Evolutionary conservation across 2,113 vertebrate species (phyloP), one percentile per base, ranked within the genome.

Genomic region (Paramisgurnus dabryanus): DNA sequence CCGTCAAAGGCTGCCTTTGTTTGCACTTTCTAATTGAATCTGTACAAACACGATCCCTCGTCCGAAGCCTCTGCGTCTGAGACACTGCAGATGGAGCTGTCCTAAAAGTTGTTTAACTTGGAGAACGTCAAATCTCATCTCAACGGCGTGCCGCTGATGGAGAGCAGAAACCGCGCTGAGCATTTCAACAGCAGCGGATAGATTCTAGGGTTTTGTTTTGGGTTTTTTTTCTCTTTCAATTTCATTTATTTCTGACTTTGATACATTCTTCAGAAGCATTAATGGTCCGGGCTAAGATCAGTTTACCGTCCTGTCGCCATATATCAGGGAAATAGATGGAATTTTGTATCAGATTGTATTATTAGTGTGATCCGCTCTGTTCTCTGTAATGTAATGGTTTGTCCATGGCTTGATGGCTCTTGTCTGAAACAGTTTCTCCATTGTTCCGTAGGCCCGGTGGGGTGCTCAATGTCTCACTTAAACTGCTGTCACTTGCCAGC

Each of bases 21-120:
- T 87, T 89, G 84, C 84, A 84, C 78, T 76, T 83, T 85, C 80
- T 85, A 88, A 89, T 88, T 88, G 69, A 87, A 88, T 88, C 85
- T 87, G 82, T 77, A 82, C 83, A 82, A 88, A 85, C 84, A 85
- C 74, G 61, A 85, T 87, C 82, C 63, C 72, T 34, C 72, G 76
- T 57, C 39, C 22, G 0, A 61, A 39, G 41, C 57, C 61, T 27
- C 18, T 11, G 43, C 41, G 4, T 58, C 58, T 5, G 45, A 66
- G 70, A 43, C 57, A 66, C 63, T 39, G 15, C 39, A 74, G 77
- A 69, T 18, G 67, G 22, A 43, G 12, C 43, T 18, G 63, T 78
- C 53, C 18, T 22, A 10, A 57, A 76, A 61, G 68, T 57, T 41
- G 11, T 60, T 80, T 75, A 60, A 53, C 70, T 49, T 49, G n/a